Evolutionary conservation across 2,113 vertebrate genomes (phyloP).

Genomic region (Proterorhinus semilunaris): DNA sequence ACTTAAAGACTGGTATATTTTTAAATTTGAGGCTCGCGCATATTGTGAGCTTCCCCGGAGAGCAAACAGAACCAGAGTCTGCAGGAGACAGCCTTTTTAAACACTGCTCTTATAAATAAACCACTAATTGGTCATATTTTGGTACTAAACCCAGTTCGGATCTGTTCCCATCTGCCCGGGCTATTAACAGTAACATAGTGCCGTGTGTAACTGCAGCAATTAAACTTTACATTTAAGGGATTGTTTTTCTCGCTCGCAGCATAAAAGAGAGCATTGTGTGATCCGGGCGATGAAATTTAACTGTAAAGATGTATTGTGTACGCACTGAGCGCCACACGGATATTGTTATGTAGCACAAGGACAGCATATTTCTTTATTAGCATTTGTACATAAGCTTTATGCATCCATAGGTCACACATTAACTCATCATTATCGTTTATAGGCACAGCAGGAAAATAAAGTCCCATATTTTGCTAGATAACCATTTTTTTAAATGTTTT

Average conservation of each 20-base stretch:
- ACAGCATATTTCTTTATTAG: too few species aligned
- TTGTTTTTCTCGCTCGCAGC: not conserved
- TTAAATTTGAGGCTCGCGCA: conserved; percentile 9
- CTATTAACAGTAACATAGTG: conserved; percentile 3
- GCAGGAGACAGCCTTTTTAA: conserved; percentile 10
- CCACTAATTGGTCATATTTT: conserved; percentile 14
- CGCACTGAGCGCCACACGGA: too few species aligned
- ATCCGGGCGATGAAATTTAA: not conserved
- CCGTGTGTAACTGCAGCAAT: not conserved
- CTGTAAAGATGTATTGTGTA: too few species aligned
- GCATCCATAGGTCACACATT: too few species aligned
- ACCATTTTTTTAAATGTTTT: too few species aligned
- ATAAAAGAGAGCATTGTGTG: not conserved
- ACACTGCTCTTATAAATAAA: conserved; percentile 2
- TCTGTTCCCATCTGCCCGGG: not conserved
- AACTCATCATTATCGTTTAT: too few species aligned
- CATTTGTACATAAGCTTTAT: too few species aligned
- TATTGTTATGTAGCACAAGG: too few species aligned
- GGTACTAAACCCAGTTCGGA: conserved; percentile 1
- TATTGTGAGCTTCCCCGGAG: conserved; percentile 11
- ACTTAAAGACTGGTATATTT: conserved; percentile 11
- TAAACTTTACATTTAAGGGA: not conserved
- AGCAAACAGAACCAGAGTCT: conserved; percentile 6
- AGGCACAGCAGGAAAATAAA: too few species aligned
- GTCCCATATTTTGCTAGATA: too few species aligned